These are phyloP conservation scores for Tricholauxania praeusta DNA, from an alignment of 2,888 invertebrate genomes.

Conservation along the genomic window DNA sequence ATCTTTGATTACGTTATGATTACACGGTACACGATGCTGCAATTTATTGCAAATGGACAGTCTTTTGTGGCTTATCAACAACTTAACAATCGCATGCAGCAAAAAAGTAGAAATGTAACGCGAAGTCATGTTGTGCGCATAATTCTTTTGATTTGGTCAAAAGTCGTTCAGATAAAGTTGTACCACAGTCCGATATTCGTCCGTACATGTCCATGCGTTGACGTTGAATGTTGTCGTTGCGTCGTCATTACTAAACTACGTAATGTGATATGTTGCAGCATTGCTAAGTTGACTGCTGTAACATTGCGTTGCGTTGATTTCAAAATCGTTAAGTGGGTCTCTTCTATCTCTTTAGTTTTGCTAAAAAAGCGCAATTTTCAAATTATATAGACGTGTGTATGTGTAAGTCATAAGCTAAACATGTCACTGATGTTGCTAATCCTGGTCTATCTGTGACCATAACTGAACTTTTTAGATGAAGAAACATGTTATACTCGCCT, in stretches of 20 bases:
- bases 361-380: slow-evolving; percentile 9
- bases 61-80: slow-evolving; percentile 24
- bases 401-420: slow-evolving; percentile 10
- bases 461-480: slow-evolving; percentile 10
- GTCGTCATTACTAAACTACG: too few relatives aligned
- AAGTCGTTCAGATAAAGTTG: slow-evolving; percentile 19
- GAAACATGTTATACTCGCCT: background rate
- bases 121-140: slow-evolving; percentile 9
- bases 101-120: background rate
- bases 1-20: too few relatives aligned
- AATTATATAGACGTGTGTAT: slow-evolving; percentile 13
- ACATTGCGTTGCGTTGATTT: too few relatives aligned
- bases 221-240: too few relatives aligned
- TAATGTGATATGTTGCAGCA: too few relatives aligned
- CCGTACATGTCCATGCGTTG: background rate
- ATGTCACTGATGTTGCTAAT: slow-evolving; percentile 13
- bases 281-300: too few relatives aligned
- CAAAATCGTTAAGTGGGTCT: too few relatives aligned
- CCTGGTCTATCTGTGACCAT: slow-evolving; percentile 1
- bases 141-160: slow-evolving; percentile 22
- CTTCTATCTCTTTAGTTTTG: too few relatives aligned
- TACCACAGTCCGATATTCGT: background rate
- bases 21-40: background rate
- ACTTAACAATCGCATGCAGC: background rate
- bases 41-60: slow-evolving; percentile 25